Conservation (phyloP, 2,888 invertebrate species). For the Aphodius granarius region DNA sequence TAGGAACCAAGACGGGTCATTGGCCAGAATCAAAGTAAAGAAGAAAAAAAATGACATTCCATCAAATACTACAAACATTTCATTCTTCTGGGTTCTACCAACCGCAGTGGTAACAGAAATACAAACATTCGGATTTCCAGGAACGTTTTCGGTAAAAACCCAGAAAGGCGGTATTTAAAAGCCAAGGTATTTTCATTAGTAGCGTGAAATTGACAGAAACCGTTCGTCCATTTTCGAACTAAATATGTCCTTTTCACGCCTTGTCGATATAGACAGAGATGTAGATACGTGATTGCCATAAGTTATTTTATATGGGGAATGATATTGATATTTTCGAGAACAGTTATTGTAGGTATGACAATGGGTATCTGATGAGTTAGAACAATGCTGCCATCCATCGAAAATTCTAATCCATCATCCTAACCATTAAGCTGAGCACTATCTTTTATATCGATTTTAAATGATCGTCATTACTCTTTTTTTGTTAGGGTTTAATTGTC, state of each 20-base stretch:
- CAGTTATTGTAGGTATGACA: background rate
- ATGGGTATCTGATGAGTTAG: background rate
- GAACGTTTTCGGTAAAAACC: background rate
- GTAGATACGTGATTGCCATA: background rate
- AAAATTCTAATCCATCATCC: background rate
- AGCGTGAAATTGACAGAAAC: background rate
- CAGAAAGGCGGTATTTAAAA: background rate
- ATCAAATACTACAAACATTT: background rate
- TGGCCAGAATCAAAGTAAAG: background rate
- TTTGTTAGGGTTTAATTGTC: background rate
- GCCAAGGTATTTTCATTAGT: background rate
- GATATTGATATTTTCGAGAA: background rate
- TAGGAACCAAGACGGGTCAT: background rate
- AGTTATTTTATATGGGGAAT: background rate
- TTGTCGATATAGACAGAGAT: background rate
- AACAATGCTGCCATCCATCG: background rate
- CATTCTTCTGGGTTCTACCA: background rate
- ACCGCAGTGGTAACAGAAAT: background rate
- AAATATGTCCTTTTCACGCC: background rate
- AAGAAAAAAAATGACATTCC: background rate
- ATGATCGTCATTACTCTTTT: background rate
- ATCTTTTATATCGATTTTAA: background rate
- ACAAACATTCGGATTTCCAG: background rate
- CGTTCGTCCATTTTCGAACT: background rate
- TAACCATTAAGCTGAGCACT: background rate